Evolutionary conservation across 1,140 invertebrate genomes (phyloP).

Genomic region (Centruroides sculpturatus): DNA sequence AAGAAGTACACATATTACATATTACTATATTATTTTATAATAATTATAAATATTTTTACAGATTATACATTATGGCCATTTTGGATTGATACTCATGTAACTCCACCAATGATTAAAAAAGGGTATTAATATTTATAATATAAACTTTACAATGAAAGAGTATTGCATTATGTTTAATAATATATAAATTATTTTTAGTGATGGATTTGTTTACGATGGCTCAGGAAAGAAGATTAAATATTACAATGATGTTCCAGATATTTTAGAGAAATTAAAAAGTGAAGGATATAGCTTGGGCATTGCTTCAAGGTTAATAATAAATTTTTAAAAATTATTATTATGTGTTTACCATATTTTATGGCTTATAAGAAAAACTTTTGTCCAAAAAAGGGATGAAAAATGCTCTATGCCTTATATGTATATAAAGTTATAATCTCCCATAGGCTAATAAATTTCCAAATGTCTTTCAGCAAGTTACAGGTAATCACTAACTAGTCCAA

Average conservation of each 20-base stretch:
- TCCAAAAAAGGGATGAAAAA: too few relatives aligned
- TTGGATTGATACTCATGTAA: constrained; percentile 55
- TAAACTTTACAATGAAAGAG: not conserved
- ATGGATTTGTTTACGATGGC: constrained; percentile 35
- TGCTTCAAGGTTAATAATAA: constrained; percentile 4
- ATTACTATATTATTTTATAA: too few relatives aligned
- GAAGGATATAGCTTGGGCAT: constrained; percentile 9
- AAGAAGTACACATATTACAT: too few relatives aligned
- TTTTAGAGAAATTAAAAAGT: constrained; percentile 29
- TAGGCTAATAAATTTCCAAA: too few relatives aligned
- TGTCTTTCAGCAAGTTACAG: too few relatives aligned
- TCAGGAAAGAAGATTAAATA: constrained; percentile 34
- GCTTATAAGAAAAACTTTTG: too few relatives aligned
- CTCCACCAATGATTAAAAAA: constrained; percentile 45
- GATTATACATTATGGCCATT: constrained; percentile 66
- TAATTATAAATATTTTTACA: constrained; percentile 27
- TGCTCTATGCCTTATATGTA: too few relatives aligned
- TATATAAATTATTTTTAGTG: constrained; percentile 11
- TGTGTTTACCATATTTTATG: not conserved
- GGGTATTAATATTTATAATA: constrained; percentile 11
- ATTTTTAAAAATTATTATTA: not conserved
- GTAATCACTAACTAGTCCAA: too few relatives aligned
- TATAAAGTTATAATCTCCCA: too few relatives aligned
- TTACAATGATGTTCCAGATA: constrained; percentile 44
- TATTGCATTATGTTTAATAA: not conserved